Conservation (phyloP, 2,113 vertebrate species). For the Scortum barcoo region DNA sequence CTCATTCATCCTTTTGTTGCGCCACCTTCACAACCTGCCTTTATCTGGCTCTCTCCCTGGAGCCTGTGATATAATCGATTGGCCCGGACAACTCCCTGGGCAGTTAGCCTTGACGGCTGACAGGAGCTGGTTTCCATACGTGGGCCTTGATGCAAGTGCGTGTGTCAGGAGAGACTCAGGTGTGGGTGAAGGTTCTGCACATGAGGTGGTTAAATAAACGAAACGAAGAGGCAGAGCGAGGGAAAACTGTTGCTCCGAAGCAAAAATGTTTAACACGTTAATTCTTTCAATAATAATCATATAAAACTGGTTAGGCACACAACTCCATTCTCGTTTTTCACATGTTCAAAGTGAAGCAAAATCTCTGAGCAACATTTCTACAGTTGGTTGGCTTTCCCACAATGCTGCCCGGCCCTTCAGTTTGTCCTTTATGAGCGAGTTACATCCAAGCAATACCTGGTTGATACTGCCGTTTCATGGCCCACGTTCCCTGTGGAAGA, state of each 20-base stretch:
- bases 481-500: constrained; percentile 1
- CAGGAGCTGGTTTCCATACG: constrained; percentile 40
- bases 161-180: constrained; percentile 29
- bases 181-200: constrained; percentile 25
- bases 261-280: not conserved
- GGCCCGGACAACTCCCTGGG: constrained; percentile 55
- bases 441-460: not conserved
- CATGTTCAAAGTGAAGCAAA: not conserved
- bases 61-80: constrained; percentile 46
- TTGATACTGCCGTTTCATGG: not conserved
- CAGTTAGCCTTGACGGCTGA: constrained; percentile 63
- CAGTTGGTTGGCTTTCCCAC: not conserved
- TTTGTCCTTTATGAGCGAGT: not conserved
- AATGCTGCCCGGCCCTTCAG: constrained; percentile 2
- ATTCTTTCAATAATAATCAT: constrained; percentile 28
- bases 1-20: constrained; percentile 61
- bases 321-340: constrained; percentile 18
- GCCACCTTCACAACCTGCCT: constrained; percentile 43
- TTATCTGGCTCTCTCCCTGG: constrained; percentile 45
- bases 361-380: not conserved
- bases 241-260: not conserved
- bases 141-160: constrained; percentile 12
- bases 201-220: constrained; percentile 27
- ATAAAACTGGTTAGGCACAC: constrained; percentile 2
- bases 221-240: not conserved